These are phyloP conservation scores for Bradysia coprophila DNA, from an alignment of 1,140 invertebrate genomes.

Conservation along the genomic window DNA sequence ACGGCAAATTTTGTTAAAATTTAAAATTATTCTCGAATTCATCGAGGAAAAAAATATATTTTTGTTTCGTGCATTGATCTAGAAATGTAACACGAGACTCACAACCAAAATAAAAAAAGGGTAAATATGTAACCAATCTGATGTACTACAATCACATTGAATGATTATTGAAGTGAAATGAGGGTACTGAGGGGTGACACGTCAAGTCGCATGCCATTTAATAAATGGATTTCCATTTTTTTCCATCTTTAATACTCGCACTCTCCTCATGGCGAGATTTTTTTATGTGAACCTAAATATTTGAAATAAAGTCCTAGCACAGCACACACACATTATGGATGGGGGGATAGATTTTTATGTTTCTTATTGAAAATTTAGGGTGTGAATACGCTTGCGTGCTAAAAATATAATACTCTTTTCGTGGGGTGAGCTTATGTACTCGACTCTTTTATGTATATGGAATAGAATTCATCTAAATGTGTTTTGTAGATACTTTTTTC, in stretches of 20 bases:
- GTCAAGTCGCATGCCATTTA: background rate
- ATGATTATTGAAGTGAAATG: background rate
- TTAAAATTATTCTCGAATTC: too few relatives aligned
- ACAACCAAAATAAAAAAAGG: background rate
- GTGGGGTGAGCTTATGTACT: background rate
- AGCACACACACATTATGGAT: background rate
- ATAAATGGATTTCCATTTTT: background rate
- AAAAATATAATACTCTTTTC: background rate
- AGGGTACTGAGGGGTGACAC: background rate
- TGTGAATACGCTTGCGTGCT: background rate
- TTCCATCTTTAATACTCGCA: too few relatives aligned
- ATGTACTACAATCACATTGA: background rate
- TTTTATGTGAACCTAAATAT: too few relatives aligned
- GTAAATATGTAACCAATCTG: background rate
- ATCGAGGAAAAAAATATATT: too few relatives aligned
- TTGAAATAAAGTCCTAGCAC: too few relatives aligned
- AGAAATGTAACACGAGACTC: too few relatives aligned
- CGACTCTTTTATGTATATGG: background rate
- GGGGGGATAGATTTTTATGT: background rate
- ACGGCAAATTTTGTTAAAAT: too few relatives aligned
- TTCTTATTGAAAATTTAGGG: background rate
- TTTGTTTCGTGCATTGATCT: too few relatives aligned
- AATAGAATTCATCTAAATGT: background rate
- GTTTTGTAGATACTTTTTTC: background rate
- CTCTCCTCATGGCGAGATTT: too few relatives aligned